These are phyloP conservation scores for Oxyruncus cristatus DNA, from an alignment of 2,113 vertebrate species.

Conservation along the genomic window DNA sequence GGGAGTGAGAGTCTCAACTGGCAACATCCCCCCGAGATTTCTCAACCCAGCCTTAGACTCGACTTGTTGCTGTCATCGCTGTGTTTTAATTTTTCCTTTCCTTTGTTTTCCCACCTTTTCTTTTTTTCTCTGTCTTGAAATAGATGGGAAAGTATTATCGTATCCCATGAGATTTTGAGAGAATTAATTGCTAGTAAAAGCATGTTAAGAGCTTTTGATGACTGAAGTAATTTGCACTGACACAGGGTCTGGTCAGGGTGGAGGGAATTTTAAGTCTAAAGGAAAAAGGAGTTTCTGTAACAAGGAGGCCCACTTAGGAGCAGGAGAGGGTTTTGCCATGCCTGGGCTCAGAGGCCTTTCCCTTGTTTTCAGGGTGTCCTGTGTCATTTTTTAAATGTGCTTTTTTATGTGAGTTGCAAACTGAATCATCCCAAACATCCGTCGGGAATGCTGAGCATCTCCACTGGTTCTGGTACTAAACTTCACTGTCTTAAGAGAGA, in stretches of 20 bases:
- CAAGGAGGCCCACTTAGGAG: neutral
- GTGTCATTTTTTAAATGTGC: neutral
- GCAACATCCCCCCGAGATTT: accelerated
- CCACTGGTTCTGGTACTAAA: neutral
- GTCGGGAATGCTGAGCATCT: neutral
- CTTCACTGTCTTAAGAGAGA: neutral
- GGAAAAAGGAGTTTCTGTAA: neutral
- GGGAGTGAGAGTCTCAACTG: neutral
- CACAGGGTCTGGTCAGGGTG: neutral
- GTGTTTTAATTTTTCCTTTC: neutral
- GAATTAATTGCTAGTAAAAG: constrained; percentile 49
- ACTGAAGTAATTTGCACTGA: constrained; percentile 42
- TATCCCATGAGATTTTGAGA: neutral
- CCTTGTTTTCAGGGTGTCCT: neutral
- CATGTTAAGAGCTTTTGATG: constrained; percentile 48
- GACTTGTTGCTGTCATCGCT: neutral
- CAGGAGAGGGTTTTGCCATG: neutral
- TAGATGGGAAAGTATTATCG: constrained; percentile 19
- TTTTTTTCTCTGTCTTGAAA: neutral
- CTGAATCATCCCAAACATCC: neutral
- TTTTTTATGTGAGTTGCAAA: neutral
- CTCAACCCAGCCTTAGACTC: neutral
- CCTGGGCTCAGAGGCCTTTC: neutral
- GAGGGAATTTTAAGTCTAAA: neutral
- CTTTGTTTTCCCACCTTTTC: neutral